phyloP scores from a whole-genome alignment of 2,113 vertebrate species.

The Dermatemys mawii region DNA sequence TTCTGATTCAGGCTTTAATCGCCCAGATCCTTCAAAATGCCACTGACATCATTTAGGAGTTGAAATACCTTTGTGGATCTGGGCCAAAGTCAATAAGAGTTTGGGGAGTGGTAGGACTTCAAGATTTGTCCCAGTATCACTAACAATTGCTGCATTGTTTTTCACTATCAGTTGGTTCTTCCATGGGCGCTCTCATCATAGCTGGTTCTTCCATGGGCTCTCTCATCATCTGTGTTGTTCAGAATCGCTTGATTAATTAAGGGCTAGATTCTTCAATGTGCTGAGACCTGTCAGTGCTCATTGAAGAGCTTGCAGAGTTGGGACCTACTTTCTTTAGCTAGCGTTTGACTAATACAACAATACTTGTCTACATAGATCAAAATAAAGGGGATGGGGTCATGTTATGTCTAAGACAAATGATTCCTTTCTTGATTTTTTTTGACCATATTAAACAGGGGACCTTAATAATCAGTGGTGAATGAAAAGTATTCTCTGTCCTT shows the following conservation, averaged over 20 bases:
- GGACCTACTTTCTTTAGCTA: neutral
- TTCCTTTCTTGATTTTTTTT: neutral
- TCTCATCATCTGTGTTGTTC: neutral
- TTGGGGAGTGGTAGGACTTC: neutral
- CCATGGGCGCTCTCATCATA: too few species aligned
- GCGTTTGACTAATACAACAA: neutral
- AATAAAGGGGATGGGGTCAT: neutral
- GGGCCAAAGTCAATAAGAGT: neutral
- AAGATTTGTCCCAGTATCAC: neutral
- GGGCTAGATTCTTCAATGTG: neutral
- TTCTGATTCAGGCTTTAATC: neutral
- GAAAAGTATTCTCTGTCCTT: neutral
- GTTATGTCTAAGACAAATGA: fast-evolving
- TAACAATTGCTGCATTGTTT: neutral
- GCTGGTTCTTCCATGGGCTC: neutral
- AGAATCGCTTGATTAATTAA: neutral
- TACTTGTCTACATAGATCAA: fast-evolving
- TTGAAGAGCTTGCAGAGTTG: neutral
- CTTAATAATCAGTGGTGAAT: neutral
- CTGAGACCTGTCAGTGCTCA: neutral
- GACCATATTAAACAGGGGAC: neutral
- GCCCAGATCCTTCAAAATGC: too few species aligned
- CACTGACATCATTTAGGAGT: neutral
- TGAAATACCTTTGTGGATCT: neutral
- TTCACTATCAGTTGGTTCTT: neutral